Evolutionary conservation across 2,113 vertebrate genomes (phyloP), one percentile per base, ranked within the genome.

Genomic region (Planiliza haematocheilus): DNA sequence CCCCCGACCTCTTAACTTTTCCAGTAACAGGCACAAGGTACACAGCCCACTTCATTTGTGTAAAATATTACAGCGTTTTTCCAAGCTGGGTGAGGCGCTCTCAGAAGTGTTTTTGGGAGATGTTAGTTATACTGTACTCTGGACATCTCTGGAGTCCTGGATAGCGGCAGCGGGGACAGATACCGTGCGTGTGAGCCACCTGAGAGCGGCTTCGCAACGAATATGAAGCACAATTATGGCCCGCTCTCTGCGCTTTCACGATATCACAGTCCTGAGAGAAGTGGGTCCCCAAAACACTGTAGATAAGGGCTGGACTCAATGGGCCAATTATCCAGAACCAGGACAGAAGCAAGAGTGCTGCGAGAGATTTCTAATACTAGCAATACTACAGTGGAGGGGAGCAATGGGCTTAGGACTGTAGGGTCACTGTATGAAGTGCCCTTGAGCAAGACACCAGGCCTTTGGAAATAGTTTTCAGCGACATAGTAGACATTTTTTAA

Each of bases 1-100:
- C 70, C 7, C 70, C 24, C 51, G 53, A 74, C 38, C 43, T 55
- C 6, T 51, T 73, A 4, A 59, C 55, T 60, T 74, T 70, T 45
- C 38, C 67, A 65, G 16, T 46, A 37, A 46, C 39, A 53, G 57
- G 51, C 45, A 75, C 60, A 49, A 43, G 48, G 56, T 42, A 60
- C 36, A 53, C 24, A 56, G 13, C 20, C 14, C 41, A 65, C 73
- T 71, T 56, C 18, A 51, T 56, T 21, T 46, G 38, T 61, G 7
- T 65, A 49, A 70, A 75, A 55, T 17, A 64, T 63, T 17, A 52
- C 63, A 63, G 17, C 6, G 37, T 59, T 69, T 51, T 51, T 37
- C 51, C 20, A 24, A 50, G 58, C 63, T 49, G 12, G 34, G 24
- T 7, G 36, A 5, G 17, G 39, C 48, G 41, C 14, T 57, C n/a